Conservation (phyloP, 2,113 vertebrate species). For the Thalassoma bifasciatum region DNA sequence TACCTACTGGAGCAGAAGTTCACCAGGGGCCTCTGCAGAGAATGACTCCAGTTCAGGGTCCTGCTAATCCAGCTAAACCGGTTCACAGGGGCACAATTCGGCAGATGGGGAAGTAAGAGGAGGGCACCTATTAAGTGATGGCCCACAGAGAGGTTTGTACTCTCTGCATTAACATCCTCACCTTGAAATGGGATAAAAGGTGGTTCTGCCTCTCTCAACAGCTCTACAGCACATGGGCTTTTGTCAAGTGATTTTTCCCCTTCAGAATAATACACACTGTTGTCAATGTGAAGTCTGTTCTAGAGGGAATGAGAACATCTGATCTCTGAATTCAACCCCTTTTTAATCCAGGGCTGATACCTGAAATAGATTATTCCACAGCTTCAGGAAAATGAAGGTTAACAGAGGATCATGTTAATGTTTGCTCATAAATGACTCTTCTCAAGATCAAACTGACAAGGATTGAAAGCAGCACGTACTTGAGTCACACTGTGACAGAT, state of each 20-base stretch:
- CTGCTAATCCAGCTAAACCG: constrained; percentile 56
- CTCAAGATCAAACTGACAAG: constrained; percentile 35
- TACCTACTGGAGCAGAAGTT: constrained; percentile 44
- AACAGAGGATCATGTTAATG: constrained; percentile 4
- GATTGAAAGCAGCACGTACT: neutral
- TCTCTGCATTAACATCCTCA: constrained; percentile 47
- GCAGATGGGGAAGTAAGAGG: neutral
- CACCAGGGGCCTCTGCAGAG: constrained; percentile 33
- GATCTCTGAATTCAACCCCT: constrained; percentile 58
- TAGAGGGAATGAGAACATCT: constrained; percentile 10
- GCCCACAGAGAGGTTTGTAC: neutral
- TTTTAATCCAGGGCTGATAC: constrained; percentile 63
- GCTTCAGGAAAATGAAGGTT: constrained; percentile 37
- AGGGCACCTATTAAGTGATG: constrained; percentile 1
- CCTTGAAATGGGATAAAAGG: constrained; percentile 37
- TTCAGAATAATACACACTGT: constrained; percentile 9
- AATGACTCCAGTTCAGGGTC: constrained; percentile 54
- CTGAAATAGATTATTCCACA: constrained; percentile 27
- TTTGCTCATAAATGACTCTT: constrained; percentile 35
- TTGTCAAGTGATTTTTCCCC: constrained; percentile 37
- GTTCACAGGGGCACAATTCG: constrained; percentile 38
- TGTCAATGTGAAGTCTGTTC: constrained; percentile 13
- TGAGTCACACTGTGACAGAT: neutral
- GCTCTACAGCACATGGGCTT: constrained; percentile 22
- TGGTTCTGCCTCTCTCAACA: constrained; percentile 20